These are phyloP conservation scores for Chelonus insularis DNA, from an alignment of 1,140 invertebrate genomes.

Conservation along the genomic window DNA sequence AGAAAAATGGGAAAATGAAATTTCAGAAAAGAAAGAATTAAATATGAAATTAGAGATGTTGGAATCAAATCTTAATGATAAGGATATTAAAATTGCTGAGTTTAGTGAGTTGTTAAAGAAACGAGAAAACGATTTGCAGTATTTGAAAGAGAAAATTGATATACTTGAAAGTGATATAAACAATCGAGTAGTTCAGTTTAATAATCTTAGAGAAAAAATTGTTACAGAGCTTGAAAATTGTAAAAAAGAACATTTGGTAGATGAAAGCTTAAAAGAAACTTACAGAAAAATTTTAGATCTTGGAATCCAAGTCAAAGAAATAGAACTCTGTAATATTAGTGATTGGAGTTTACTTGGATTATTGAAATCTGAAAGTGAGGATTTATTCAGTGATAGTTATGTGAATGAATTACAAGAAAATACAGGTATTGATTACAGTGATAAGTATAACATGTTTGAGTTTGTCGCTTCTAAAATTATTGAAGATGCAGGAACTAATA, in stretches of 20 bases:
- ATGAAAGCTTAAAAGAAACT: too few relatives aligned
- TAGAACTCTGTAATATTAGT: too few relatives aligned
- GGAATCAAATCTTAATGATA: not conserved
- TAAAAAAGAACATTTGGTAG: too few relatives aligned
- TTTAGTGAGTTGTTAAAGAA: not conserved
- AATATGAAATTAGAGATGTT: not conserved
- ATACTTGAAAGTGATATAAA: constrained; percentile 33
- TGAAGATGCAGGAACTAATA: not conserved
- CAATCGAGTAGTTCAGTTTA: constrained; percentile 48
- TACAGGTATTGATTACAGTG: not conserved
- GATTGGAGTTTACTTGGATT: not conserved
- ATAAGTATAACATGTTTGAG: not conserved
- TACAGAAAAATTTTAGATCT: too few relatives aligned
- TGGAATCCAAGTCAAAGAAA: too few relatives aligned
- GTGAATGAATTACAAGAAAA: not conserved
- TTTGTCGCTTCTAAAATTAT: not conserved
- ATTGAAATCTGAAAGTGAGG: not conserved
- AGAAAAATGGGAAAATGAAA: constrained; percentile 46
- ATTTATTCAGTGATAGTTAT: not conserved
- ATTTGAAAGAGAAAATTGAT: not conserved
- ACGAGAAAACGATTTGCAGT: not conserved
- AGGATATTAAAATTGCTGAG: not conserved
- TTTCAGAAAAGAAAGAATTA: constrained; percentile 36
- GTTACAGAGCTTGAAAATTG: too few relatives aligned
- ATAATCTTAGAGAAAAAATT: not conserved